These are phyloP conservation scores for Dendrocincla fuliginosa DNA, from an alignment of 2,797 vertebrate genomes.

Conservation along the genomic window DNA sequence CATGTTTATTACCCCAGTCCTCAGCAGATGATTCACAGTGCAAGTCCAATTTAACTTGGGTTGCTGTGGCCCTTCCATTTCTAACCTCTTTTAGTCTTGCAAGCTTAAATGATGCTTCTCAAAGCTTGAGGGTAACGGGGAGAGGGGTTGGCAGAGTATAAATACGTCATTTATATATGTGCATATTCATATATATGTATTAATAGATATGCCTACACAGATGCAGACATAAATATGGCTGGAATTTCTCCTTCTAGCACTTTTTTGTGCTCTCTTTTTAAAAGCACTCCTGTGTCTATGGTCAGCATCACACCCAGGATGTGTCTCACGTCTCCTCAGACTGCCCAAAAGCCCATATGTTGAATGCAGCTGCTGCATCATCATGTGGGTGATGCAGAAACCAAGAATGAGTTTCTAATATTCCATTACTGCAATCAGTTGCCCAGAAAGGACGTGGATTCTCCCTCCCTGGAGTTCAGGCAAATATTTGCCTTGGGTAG, in stretches of 20 bases:
- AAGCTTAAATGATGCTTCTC: neutral
- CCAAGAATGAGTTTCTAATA: accelerated
- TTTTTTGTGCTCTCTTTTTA: neutral
- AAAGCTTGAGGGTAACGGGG: neutral
- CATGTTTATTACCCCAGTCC: neutral
- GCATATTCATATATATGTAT: neutral
- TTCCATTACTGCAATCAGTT: neutral
- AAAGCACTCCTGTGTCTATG: neutral
- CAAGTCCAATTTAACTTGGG: neutral
- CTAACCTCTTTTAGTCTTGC: neutral
- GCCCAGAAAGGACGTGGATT: neutral
- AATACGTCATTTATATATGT: accelerated
- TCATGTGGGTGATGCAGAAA: accelerated
- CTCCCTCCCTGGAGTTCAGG: neutral
- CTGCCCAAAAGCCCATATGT: accelerated
- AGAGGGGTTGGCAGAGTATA: neutral
- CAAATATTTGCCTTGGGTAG: neutral
- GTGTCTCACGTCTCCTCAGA: neutral
- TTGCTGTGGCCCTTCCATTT: neutral
- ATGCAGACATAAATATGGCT: neutral
- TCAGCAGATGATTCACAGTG: neutral
- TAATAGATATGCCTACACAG: neutral
- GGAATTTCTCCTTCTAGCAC: neutral
- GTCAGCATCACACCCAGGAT: neutral
- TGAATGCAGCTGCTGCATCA: neutral